Evolutionary conservation across 2,113 vertebrate species (phyloP).

Genomic region (Aramus guarauna): DNA sequence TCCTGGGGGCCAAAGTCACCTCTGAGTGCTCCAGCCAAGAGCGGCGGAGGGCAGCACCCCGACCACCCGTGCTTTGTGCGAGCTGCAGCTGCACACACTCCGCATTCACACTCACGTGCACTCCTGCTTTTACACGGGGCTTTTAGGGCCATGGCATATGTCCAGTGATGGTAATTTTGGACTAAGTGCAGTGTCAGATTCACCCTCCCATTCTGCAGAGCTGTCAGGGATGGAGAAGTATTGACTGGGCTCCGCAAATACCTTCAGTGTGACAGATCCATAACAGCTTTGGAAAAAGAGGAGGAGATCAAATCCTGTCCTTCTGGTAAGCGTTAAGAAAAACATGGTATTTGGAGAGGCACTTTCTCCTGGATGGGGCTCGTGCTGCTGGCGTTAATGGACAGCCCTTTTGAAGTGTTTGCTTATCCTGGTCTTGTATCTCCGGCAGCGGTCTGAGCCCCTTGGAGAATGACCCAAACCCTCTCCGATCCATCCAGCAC

Average conservation of each 20-base stretch:
- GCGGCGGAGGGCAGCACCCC: not conserved
- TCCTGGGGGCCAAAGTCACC: not conserved
- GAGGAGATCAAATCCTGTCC: not conserved
- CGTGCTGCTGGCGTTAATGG: not conserved
- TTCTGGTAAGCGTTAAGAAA: not conserved
- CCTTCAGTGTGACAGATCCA: not conserved
- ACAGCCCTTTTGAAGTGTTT: not conserved
- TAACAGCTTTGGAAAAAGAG: not conserved
- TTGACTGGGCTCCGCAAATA: not conserved
- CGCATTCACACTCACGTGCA: accelerated
- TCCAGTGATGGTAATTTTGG: not conserved
- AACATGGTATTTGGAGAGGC: not conserved
- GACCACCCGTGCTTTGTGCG: not conserved
- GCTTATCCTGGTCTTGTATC: not conserved
- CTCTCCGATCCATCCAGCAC: not conserved
- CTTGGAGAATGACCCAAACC: not conserved
- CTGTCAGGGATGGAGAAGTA: not conserved
- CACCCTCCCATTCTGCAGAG: not conserved
- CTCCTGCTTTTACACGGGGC: not conserved
- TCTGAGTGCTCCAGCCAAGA: not conserved
- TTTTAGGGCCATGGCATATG: not conserved
- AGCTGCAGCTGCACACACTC: not conserved
- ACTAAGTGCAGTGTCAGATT: not conserved
- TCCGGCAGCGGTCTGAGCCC: not conserved
- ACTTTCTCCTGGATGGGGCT: not conserved